These are phyloP conservation scores for Cabera pusaria DNA, from an alignment of 2,888 invertebrate species.

Conservation along the genomic window DNA sequence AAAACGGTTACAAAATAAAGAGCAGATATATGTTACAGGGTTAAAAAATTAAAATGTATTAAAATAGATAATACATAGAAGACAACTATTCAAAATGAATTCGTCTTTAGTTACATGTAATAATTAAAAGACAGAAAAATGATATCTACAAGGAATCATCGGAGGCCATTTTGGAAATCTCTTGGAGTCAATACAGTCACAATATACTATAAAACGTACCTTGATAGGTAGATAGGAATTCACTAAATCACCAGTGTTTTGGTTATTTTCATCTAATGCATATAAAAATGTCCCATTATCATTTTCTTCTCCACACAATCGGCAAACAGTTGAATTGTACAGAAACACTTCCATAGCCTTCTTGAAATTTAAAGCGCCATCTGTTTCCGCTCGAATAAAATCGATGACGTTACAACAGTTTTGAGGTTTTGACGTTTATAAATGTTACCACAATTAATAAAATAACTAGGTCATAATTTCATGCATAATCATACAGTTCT, in stretches of 20 bases:
- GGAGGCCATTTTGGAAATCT: slow-evolving; percentile 58
- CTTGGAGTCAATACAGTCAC: slow-evolving; percentile 75
- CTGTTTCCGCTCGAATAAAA: too few relatives aligned
- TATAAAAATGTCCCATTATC: slow-evolving; percentile 87
- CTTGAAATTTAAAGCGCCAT: slow-evolving; percentile 54
- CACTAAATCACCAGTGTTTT: slow-evolving; percentile 85
- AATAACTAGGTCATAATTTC: too few relatives aligned
- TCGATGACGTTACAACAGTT: too few relatives aligned
- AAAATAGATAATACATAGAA: too few relatives aligned
- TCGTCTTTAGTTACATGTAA: neutral
- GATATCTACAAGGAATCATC: slow-evolving; percentile 36
- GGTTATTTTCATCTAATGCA: slow-evolving; percentile 79
- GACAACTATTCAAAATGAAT: too few relatives aligned
- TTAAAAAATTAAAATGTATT: too few relatives aligned
- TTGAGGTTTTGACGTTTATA: neutral
- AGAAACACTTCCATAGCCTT: slow-evolving; percentile 78
- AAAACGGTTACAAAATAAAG: too few relatives aligned
- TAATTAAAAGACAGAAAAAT: slow-evolving; percentile 50
- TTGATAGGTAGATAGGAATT: slow-evolving; percentile 90
- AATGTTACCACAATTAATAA: too few relatives aligned
- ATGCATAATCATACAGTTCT: too few relatives aligned
- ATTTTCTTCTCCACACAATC: slow-evolving; percentile 90
- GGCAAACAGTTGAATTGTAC: slow-evolving; percentile 88
- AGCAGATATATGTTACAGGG: too few relatives aligned
- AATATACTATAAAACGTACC: slow-evolving; percentile 75